Conservation (phyloP, 30 jellyfish, hydroid and myxozoan species). For the Rhopilema esculentum region DNA sequence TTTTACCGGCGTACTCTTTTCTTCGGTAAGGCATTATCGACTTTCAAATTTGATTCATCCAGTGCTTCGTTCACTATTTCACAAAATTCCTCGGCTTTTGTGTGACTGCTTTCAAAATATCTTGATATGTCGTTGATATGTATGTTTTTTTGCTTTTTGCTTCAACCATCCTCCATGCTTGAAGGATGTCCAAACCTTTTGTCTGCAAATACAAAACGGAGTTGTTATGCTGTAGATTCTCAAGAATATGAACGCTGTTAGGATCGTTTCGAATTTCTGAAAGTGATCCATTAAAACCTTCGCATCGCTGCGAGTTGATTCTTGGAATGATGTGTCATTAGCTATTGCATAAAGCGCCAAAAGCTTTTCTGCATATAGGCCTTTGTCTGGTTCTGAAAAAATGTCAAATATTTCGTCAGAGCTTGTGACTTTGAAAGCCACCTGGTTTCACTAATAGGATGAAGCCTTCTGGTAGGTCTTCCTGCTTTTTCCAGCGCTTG, state of each 20-base stretch:
- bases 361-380: slow-evolving; percentile 16
- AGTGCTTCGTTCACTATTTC: too few species aligned
- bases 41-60: slow-evolving; percentile 37
- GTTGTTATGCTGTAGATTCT: slow-evolving; percentile 42
- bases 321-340: slow-evolving; percentile 3
- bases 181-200: too few species aligned
- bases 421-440: slow-evolving; percentile 66
- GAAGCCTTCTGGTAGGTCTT: slow-evolving; percentile 27
- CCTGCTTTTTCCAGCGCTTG: slow-evolving; percentile 10
- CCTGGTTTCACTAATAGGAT: slow-evolving; percentile 47
- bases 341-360: slow-evolving; percentile 29
- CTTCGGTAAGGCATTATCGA: slow-evolving; percentile 35
- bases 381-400: slow-evolving; percentile 5
- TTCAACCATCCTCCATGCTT: slow-evolving; percentile 51
- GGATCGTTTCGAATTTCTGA: too few species aligned
- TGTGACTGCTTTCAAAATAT: slow-evolving; percentile 6
- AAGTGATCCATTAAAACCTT: slow-evolving; percentile 26
- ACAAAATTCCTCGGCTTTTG: slow-evolving; percentile 30
- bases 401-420: slow-evolving; percentile 46
- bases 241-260: slow-evolving; percentile 29
- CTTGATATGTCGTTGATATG: slow-evolving; percentile 28
- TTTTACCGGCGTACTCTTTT: slow-evolving; percentile 45
- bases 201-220: too few species aligned
- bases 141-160: slow-evolving; percentile 1
- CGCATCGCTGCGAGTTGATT: slow-evolving; percentile 17